These are phyloP conservation scores for Lethocerus indicus DNA, from an alignment of 1,140 invertebrate species.

Conservation along the genomic window DNA sequence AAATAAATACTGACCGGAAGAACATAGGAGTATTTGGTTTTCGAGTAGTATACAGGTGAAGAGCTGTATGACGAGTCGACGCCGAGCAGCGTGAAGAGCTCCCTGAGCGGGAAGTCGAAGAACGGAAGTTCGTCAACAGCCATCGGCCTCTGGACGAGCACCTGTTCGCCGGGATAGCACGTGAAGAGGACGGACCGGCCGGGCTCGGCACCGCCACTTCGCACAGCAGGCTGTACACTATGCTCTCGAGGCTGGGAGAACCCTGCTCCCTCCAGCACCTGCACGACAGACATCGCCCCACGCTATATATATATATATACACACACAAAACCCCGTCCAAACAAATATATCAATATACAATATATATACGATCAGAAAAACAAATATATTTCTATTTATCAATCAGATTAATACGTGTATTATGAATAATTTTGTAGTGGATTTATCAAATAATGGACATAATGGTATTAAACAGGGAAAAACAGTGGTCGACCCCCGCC, in stretches of 20 bases:
- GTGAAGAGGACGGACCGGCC: slow-evolving; percentile 75
- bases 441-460: no score
- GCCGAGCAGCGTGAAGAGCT: slow-evolving; percentile 73
- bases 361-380: no score
- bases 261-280: slow-evolving; percentile 19
- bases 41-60: slow-evolving; percentile 91
- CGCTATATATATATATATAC: no score
- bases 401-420: no score
- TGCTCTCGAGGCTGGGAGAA: slow-evolving; percentile 69
- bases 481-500: no score
- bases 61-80: slow-evolving; percentile 81
- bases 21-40: slow-evolving; percentile 89
- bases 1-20: slow-evolving; percentile 46
- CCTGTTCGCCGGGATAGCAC: slow-evolving; percentile 45
- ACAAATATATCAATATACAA: no score
- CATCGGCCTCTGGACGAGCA: slow-evolving; percentile 29
- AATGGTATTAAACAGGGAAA: no score
- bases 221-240: slow-evolving; percentile 89
- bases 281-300: no score
- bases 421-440: no score
- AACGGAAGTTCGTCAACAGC: slow-evolving; percentile 69
- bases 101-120: slow-evolving; percentile 80
- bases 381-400: no score
- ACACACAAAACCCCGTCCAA: no score
- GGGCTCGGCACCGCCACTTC: slow-evolving; percentile 78